A percentile compares a stretch with the other conserved stretches of the same genome.
Conservation (phyloP, 2,113 vertebrate species). For the Spea multiplicata region DNA sequence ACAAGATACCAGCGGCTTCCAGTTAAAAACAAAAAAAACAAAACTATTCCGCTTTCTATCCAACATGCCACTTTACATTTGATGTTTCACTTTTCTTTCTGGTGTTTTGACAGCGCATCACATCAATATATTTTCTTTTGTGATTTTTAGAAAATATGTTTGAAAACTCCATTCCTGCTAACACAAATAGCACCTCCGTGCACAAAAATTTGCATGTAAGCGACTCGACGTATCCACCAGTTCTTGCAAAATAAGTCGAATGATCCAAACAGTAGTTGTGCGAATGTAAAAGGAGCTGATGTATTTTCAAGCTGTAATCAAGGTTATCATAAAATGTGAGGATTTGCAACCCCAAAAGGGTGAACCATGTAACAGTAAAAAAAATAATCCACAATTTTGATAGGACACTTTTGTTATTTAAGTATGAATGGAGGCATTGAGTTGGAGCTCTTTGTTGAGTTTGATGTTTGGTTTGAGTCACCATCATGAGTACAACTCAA, state of each 20-base stretch:
- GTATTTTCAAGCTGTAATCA: no score
- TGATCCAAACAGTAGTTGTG: background rate
- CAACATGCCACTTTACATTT: constrained; percentile 11
- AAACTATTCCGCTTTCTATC: background rate
- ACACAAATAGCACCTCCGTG: constrained; percentile 22
- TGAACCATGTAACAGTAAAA: no score
- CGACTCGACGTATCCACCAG: background rate
- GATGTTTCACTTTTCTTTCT: constrained; percentile 18
- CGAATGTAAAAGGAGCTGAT: no score
- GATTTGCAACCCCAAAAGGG: no score
- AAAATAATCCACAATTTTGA: no score
- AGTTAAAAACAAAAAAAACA: background rate
- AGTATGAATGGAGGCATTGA: no score
- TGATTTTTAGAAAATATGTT: constrained; percentile 31
- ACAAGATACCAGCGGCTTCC: background rate
- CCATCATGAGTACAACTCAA: no score
- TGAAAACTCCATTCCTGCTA: background rate
- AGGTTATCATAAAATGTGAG: no score
- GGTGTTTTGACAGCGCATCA: constrained; percentile 32
- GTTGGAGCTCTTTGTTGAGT: no score
- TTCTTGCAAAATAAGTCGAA: constrained; percentile 2
- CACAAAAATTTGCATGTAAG: constrained; percentile 5
- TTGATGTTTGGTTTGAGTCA: no score
- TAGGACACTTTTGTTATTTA: no score
- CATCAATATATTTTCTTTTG: constrained; percentile 8